Evolutionary conservation across 2,888 invertebrate species (phyloP).

Genomic region (Meghimatium bilineatum): DNA sequence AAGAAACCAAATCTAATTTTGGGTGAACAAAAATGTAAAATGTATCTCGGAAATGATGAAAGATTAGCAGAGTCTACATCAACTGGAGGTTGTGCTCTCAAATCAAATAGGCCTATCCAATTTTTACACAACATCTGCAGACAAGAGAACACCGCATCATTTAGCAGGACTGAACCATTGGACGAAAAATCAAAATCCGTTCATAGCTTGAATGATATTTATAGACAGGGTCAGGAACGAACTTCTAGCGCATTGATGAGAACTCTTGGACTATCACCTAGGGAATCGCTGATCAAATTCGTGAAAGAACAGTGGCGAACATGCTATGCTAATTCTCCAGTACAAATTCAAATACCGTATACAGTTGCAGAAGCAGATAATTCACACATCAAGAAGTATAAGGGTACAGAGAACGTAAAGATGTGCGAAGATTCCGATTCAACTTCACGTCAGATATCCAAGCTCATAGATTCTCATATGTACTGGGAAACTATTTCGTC

Average conservation of each 20-base stretch:
- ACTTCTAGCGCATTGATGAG: not conserved
- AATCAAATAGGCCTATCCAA: not conserved
- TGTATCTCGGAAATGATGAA: not conserved
- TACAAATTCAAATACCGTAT: not conserved
- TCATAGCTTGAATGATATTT: not conserved
- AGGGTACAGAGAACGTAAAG: too few species aligned
- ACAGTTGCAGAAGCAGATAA: not conserved
- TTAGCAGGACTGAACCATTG: not conserved
- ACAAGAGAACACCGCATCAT: not conserved
- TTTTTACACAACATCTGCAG: not conserved
- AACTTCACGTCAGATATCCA: not conserved
- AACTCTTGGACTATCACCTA: not conserved
- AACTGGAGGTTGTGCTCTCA: not conserved
- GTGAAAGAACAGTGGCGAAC: conserved; percentile 25
- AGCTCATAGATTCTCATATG: too few species aligned
- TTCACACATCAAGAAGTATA: not conserved
- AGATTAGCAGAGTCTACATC: not conserved
- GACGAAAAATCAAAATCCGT: not conserved
- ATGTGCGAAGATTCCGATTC: not conserved
- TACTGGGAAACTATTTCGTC: not conserved
- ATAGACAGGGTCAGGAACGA: not conserved
- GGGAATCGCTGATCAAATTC: conserved; percentile 5
- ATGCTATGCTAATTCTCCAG: not conserved
- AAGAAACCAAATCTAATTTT: not conserved
- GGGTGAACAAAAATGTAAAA: not conserved